Evolutionary conservation across 2,888 invertebrate species (phyloP), one percentile per base, ranked within the genome.

Genomic region (Drosophila vallismaia): DNA sequence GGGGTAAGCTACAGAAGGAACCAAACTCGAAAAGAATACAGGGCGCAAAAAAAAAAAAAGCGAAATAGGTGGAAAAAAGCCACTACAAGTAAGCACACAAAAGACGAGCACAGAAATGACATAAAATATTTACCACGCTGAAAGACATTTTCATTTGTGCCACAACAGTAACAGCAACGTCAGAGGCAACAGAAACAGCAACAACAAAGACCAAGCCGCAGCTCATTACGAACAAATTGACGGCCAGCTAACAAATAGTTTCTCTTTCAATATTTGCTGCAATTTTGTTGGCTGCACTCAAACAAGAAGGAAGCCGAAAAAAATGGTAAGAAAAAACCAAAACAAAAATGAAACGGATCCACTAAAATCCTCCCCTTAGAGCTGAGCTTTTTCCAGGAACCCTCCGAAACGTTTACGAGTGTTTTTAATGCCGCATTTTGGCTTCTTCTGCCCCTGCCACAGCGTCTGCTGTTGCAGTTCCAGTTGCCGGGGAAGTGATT

Each of bases 91-190:
- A 38, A 62, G 36, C 29, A 26, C 62, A 46, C 56, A 52, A 62
- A 53, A 62, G 58, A 50, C 66, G 42, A 24, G 40, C 48, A 67
- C 66, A 59, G 67, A 75, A 69, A 64, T 73, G 60, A 62, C 71
- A 79, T 85, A 50, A 83, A 87, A 85, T 67, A 85, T 85, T 79
- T 73, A 79, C 51, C 58, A 67, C 44, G 55, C 53, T 69, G 68
- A 78, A 75, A 85, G 74, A 77, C 77, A 84, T 71, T 82, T 87
- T 81, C 74, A 85, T 67, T 76, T 69, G 50, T 48, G 45, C 51
- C 40, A 14, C 55, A 63, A 31, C 42, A 36, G 33, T 0, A 28
- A 28, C 63, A 51, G 29, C 48, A 46, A 42, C 8, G 45, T n/a
- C 2, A 28, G 6, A 28, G 6, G 52, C 38, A 24, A 12, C 38